Evolutionary conservation across 23 tunicate species (phyloP), one percentile per base, ranked within the genome.

Genomic region (Phallusia fumigata): DNA sequence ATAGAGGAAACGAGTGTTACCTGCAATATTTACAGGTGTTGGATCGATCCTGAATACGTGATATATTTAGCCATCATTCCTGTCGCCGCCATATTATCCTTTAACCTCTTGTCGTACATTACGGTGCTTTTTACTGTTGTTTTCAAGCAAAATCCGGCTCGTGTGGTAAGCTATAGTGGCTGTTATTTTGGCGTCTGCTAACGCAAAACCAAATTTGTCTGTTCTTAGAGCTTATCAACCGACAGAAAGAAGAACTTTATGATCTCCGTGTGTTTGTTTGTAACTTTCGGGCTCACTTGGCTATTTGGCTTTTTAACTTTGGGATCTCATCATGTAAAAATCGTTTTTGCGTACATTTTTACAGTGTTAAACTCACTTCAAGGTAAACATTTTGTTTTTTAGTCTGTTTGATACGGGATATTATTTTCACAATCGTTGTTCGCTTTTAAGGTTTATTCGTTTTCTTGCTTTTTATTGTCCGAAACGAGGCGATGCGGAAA

Each of bases 281-380:
- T 76, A 34, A 33, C 52, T 22, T 53, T 87, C 26, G 91, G 91
- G 15, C 33, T 82, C 22, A 74, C 91, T 19, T 87, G 91, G 91
- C 35, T 82, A 0, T 87, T 87, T 76, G 91, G 91, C 0, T 81
- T 87, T 45, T 28, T 87, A 28, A 44, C 82, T 30, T 74, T 75
- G 19, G 69, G 65, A 10, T 10, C 75, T 21, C n/a, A 35, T 32
- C 22, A 73, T 33, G 77, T 53, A 32, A 75, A 73, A 30, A 19
- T 53, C 31, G 86, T 82, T 21, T 87, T 87, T 65, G 86, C 91
- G 11, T 87, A 87, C 64, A 87, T 87, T 33, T 87, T 87, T 49
- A 76, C 91, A 30, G 82, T 87, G 22, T 32, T 76, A 5, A 82
- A 85, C 65, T 87, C 91, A 28, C 76, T 87, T 11, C 91, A 87